phyloP scores from a whole-genome alignment of 2,113 vertebrate species.

The Potamarius usumacintae region DNA sequence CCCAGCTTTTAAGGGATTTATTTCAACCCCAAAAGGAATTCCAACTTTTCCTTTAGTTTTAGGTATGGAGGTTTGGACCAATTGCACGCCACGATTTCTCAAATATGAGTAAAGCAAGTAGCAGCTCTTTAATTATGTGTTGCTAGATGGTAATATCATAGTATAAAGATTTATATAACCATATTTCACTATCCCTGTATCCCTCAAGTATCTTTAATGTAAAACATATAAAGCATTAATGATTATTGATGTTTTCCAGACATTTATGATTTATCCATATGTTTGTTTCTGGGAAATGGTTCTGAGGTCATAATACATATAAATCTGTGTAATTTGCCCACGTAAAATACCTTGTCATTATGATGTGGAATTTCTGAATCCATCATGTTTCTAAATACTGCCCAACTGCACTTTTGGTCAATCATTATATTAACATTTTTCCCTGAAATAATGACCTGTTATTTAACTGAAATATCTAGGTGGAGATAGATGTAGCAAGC shows the following conservation, averaged over 20 bases:
- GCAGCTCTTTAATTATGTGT: constrained; percentile 21
- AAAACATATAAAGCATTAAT: constrained; percentile 3
- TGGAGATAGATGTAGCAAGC: background rate
- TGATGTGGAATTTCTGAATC: constrained; percentile 8
- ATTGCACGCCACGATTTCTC: background rate
- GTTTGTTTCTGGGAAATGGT: constrained; percentile 1
- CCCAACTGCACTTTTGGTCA: background rate
- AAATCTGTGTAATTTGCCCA: background rate
- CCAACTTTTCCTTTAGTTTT: background rate
- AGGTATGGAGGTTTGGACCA: constrained; percentile 13
- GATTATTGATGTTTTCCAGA: constrained; percentile 24
- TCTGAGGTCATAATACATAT: background rate
- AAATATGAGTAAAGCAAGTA: constrained; percentile 7
- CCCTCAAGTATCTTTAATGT: constrained; percentile 14
- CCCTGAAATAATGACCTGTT: background rate
- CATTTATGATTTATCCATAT: constrained; percentile 19
- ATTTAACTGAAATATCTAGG: constrained; percentile 1
- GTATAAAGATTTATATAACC: constrained; percentile 10
- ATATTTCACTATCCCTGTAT: constrained; percentile 13
- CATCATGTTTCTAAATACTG: background rate
- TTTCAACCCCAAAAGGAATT: background rate
- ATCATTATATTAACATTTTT: background rate
- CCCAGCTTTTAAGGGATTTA: background rate
- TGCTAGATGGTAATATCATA: constrained; percentile 25
- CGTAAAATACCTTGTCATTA: background rate